Conservation (phyloP, 2,113 vertebrate species). For the Phoxinus phoxinus region DNA sequence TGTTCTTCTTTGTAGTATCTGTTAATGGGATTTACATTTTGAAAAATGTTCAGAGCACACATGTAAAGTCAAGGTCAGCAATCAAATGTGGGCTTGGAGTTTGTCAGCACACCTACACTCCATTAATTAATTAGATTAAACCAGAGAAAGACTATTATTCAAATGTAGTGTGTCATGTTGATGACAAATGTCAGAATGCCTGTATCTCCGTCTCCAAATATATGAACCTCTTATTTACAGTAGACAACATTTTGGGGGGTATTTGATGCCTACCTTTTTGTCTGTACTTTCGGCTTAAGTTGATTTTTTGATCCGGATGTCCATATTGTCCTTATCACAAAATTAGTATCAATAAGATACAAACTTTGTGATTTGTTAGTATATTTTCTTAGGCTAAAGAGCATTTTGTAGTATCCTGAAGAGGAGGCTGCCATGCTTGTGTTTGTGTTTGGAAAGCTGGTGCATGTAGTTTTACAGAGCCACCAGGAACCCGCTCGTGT, state of each 20-base stretch:
- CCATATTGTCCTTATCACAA: constrained; percentile 55
- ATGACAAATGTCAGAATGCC: neutral
- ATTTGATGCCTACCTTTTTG: constrained; percentile 50
- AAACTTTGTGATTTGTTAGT: constrained; percentile 47
- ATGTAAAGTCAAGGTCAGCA: constrained; percentile 4
- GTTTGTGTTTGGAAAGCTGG: constrained; percentile 15
- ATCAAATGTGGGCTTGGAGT: neutral
- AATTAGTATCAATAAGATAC: neutral
- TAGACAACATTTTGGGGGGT: neutral
- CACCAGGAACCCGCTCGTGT: too few relatives aligned
- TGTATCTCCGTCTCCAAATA: neutral
- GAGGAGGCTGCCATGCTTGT: constrained; percentile 71
- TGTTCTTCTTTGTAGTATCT: neutral
- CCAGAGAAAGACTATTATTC: neutral
- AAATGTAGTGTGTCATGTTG: neutral
- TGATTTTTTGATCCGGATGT: constrained; percentile 46
- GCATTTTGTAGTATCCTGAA: constrained; percentile 52
- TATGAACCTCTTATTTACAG: neutral
- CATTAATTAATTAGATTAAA: neutral
- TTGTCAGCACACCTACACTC: neutral
- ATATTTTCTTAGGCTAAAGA: constrained; percentile 60
- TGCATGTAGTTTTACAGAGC: constrained; percentile 66
- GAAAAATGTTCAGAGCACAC: neutral
- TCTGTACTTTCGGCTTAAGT: constrained; percentile 50
- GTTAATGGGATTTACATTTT: neutral